phyloP scores from a whole-genome alignment of 2,888 invertebrate species.

The Lepetodrilus schrolli region DNA sequence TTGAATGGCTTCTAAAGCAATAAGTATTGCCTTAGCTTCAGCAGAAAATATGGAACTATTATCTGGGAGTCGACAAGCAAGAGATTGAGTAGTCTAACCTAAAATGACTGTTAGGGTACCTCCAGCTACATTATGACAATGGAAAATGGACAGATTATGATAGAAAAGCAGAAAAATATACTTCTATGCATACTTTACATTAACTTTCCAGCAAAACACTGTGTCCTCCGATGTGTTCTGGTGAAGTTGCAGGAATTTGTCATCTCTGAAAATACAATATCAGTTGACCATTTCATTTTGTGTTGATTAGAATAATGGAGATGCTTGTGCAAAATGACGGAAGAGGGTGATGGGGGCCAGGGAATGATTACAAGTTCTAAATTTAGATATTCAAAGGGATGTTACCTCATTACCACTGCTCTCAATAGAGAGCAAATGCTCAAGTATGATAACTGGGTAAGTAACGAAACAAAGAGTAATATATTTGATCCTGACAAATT shows the following conservation, averaged over 20 bases:
- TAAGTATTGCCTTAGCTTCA: not conserved
- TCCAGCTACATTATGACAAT: too few relatives aligned
- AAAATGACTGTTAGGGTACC: too few relatives aligned
- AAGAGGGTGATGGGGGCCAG: too few relatives aligned
- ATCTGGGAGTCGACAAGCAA: not conserved
- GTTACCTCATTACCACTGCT: too few relatives aligned
- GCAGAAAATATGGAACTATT: not conserved
- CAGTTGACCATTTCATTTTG: not conserved
- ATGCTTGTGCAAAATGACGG: too few relatives aligned
- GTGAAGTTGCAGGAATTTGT: conserved; percentile 63
- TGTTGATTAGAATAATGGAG: not conserved
- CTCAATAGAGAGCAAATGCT: too few relatives aligned
- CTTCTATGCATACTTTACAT: conserved; percentile 53
- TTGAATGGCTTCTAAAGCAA: not conserved
- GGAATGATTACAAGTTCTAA: too few relatives aligned
- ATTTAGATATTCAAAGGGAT: too few relatives aligned
- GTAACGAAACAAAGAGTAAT: not conserved
- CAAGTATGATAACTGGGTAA: too few relatives aligned
- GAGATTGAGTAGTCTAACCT: not conserved
- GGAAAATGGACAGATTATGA: not conserved
- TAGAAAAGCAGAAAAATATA: not conserved
- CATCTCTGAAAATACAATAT: conserved; percentile 47
- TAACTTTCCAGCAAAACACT: conserved; percentile 66
- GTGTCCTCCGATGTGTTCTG: conserved; percentile 59
- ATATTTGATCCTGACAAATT: not conserved